phyloP scores from a whole-genome alignment of 2,797 vertebrate genomes.

The Pseudotriccus pelzelni region DNA sequence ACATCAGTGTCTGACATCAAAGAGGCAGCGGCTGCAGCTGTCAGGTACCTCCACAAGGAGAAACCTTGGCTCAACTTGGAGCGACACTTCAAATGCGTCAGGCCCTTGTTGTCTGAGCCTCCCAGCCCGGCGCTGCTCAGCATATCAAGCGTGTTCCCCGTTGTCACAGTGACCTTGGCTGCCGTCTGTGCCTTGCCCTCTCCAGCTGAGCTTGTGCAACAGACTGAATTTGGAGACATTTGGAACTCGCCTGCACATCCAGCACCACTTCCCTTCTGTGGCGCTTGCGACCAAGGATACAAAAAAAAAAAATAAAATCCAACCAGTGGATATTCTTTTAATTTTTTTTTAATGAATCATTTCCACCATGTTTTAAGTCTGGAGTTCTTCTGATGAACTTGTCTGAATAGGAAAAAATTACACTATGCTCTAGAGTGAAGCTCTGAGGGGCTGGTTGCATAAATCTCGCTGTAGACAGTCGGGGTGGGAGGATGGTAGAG shows the following conservation, averaged over 20 bases:
- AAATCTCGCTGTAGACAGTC: slow-evolving; percentile 27
- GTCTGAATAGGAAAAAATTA: background rate
- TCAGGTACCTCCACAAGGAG: slow-evolving; percentile 56
- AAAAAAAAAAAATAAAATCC: background rate
- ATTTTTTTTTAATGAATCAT: background rate
- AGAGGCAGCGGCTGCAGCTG: slow-evolving; percentile 50
- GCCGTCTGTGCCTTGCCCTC: slow-evolving; percentile 64
- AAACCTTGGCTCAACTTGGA: slow-evolving; percentile 66
- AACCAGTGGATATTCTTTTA: background rate
- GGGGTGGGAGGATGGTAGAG: slow-evolving; percentile 41
- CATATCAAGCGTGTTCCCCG: slow-evolving; percentile 57
- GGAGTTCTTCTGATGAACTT: background rate
- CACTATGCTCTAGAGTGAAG: background rate
- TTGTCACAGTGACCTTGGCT: slow-evolving; percentile 65
- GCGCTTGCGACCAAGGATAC: fast-evolving
- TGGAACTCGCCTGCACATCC: slow-evolving; percentile 23
- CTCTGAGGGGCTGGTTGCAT: background rate
- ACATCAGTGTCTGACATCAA: slow-evolving; percentile 46
- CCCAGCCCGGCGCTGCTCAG: slow-evolving; percentile 53
- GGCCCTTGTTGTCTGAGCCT: slow-evolving; percentile 57
- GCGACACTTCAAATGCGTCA: slow-evolving; percentile 48
- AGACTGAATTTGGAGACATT: background rate
- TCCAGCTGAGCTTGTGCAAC: slow-evolving; percentile 52
- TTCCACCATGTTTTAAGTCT: background rate
- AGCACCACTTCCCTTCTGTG: background rate